Evolutionary conservation across 2,797 vertebrate species (phyloP).

Genomic region (Tiaroga cobitis): DNA sequence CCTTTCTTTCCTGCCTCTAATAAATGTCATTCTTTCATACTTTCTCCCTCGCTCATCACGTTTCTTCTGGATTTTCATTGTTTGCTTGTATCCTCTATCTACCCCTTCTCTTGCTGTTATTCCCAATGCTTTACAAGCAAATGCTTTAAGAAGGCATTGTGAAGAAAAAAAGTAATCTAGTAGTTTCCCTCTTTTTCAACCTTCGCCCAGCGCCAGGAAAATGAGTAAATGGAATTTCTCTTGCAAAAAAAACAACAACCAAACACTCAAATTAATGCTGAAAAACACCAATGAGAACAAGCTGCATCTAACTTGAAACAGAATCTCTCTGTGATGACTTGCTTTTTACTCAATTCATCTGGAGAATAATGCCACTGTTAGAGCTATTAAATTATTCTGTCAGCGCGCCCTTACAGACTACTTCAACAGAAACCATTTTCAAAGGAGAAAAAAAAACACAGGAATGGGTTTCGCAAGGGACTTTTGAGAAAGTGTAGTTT

Average conservation of each 20-base stretch:
- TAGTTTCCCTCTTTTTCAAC: constrained; percentile 28
- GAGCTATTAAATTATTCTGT: constrained; percentile 42
- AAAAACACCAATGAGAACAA: constrained; percentile 27
- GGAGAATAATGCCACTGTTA: constrained; percentile 31
- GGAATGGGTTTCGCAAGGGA: constrained; percentile 49
- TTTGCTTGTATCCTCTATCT: constrained; percentile 20
- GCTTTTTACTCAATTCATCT: constrained; percentile 41
- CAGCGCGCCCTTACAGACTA: not conserved
- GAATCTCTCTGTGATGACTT: constrained; percentile 46
- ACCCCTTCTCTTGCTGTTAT: constrained; percentile 1
- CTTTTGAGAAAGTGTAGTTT: constrained; percentile 33
- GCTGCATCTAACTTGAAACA: constrained; percentile 46
- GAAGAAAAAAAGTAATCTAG: constrained; percentile 20
- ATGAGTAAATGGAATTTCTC: constrained; percentile 33
- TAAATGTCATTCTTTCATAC: constrained; percentile 12
- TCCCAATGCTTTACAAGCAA: constrained; percentile 8
- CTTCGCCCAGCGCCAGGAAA: constrained; percentile 40
- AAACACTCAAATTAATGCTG: not conserved
- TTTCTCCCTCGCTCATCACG: constrained; percentile 26
- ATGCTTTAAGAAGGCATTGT: constrained; percentile 25
- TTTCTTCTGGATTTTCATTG: constrained; percentile 40
- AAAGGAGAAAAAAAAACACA: constrained; percentile 53
- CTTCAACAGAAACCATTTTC: constrained; percentile 45
- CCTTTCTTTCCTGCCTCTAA: constrained; percentile 19
- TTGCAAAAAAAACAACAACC: not conserved